Base-by-base conservation (phyloP, 2,797 vertebrate species). In the Alca torda region DNA sequence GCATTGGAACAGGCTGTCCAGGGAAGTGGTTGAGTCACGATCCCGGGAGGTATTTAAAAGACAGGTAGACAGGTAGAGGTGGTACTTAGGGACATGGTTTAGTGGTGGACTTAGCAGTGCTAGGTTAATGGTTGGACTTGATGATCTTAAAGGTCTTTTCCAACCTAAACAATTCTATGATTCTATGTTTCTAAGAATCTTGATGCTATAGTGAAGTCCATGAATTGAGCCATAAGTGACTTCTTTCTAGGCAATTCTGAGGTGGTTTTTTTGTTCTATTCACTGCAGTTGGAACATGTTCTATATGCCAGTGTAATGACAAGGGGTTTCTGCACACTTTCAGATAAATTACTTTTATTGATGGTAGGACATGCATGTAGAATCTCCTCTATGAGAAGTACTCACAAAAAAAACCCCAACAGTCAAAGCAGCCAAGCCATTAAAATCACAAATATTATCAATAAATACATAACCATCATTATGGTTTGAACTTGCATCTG, bases 331-430 rank as follows among this genome's bases (percentile, higher is more conserved):
- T 94, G 59, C 53, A 63, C 6, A 31, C 79, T 90, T 94, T 85
- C 10, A 83, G 63, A 95, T 24, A 97, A 96, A 95, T 93, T 93
- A 74, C 46, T 75, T 92, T 94, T 97, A 93, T 54, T 93, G 79
- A 90, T 91, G 18, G 2, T 80, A 88, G 53, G 60, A 94, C 61
- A 86, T 93, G 77, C 41, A 19, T 81, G 95, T 60, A 96, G 73
- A 97, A 45, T 45, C 45, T 95, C 79, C 51, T 90, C 39, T 75
- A 85, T 91, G 41, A 91, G 60, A 88, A 87, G 20, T 67, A 86
- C 78, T 81, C 28, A 43, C 26, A 35, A 7, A 54, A 35, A 63
- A 78, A 10, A 43, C 39, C 39, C 39, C 39, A 39, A 25, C 2
- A 65, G 8, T 92, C 24, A 25, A 70, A 60, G 30, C 35, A 85